A percentile compares a stretch with the other conserved stretches of the same genome.
These are phyloP conservation scores for Andrena haemorrhoa DNA, from an alignment of 2,888 invertebrate genomes.

Conservation along the genomic window DNA sequence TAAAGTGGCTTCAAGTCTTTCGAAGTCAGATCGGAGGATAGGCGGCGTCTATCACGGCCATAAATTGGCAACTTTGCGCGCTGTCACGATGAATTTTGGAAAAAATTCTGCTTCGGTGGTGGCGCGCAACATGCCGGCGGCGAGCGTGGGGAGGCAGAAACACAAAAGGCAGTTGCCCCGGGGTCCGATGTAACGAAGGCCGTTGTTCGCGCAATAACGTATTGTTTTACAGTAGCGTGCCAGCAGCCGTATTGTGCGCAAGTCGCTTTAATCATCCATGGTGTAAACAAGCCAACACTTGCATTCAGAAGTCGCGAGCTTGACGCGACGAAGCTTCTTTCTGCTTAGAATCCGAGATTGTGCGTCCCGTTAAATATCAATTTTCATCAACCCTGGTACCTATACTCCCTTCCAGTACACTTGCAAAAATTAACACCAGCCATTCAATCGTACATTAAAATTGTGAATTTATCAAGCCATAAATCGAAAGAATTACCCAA, in stretches of 20 bases:
- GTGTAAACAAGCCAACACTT: slow-evolving; percentile 54
- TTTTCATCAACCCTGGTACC: too few species aligned
- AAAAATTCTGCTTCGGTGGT: slow-evolving; percentile 14
- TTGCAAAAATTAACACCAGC: too few species aligned
- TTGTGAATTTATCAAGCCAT: too few species aligned
- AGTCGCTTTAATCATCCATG: slow-evolving; percentile 52
- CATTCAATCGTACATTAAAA: too few species aligned
- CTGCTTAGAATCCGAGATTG: too few species aligned
- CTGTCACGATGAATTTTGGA: slow-evolving; percentile 21
- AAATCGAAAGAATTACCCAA: too few species aligned
- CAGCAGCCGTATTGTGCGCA: slow-evolving; percentile 24
- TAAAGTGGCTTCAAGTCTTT: too few species aligned
- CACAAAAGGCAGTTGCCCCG: slow-evolving; percentile 42
- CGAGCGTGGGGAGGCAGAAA: slow-evolving; percentile 11
- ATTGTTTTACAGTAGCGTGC: slow-evolving; percentile 48
- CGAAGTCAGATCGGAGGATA: not conserved
- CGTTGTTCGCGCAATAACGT: slow-evolving; percentile 56
- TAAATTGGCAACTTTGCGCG: not conserved
- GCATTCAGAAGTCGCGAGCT: not conserved
- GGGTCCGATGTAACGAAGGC: slow-evolving; percentile 57
- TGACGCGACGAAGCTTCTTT: too few species aligned
- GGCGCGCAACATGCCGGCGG: not conserved
- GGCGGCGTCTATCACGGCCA: not conserved
- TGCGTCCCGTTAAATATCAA: too few species aligned
- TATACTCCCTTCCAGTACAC: too few species aligned